phyloP scores from a whole-genome alignment of 2,113 vertebrate genomes.

The Gobio gobio region DNA sequence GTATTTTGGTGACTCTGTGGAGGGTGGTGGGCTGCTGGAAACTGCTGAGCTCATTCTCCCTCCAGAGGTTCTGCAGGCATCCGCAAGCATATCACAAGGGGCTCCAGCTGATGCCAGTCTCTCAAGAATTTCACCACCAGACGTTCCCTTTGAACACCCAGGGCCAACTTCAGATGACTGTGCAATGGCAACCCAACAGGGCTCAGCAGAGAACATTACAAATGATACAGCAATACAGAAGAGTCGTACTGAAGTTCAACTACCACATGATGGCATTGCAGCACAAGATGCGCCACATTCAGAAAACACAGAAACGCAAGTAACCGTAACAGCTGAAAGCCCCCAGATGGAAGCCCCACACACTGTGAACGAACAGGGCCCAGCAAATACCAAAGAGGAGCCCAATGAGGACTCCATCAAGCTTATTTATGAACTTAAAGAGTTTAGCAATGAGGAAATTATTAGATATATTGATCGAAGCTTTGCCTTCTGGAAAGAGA shows the following conservation, averaged over 20 bases:
- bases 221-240: not conserved
- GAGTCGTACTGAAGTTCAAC: not conserved
- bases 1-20: constrained; percentile 82
- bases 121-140: constrained; percentile 37
- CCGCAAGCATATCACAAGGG: constrained; percentile 49
- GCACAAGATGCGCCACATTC: constrained; percentile 21
- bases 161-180: constrained; percentile 44
- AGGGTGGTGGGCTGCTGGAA: constrained; percentile 66
- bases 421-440: constrained; percentile 87
- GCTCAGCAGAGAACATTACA: constrained; percentile 1
- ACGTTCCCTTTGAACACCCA: constrained; percentile 44
- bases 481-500: constrained; percentile 99
- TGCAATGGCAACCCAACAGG: not conserved
- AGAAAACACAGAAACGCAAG: constrained; percentile 9
- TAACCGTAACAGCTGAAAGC: constrained; percentile 13
- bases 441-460: constrained; percentile 94
- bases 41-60: constrained; percentile 62
- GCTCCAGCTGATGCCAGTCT: constrained; percentile 43
- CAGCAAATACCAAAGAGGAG: constrained; percentile 54
- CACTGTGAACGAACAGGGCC: constrained; percentile 16
- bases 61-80: constrained; percentile 52
- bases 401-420: constrained; percentile 77
- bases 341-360: constrained; percentile 5
- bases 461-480: constrained; percentile 95
- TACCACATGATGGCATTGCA: constrained; percentile 7